Evolutionary conservation across 2,113 vertebrate genomes (phyloP).

Genomic region (Poeciliopsis occidentalis): DNA sequence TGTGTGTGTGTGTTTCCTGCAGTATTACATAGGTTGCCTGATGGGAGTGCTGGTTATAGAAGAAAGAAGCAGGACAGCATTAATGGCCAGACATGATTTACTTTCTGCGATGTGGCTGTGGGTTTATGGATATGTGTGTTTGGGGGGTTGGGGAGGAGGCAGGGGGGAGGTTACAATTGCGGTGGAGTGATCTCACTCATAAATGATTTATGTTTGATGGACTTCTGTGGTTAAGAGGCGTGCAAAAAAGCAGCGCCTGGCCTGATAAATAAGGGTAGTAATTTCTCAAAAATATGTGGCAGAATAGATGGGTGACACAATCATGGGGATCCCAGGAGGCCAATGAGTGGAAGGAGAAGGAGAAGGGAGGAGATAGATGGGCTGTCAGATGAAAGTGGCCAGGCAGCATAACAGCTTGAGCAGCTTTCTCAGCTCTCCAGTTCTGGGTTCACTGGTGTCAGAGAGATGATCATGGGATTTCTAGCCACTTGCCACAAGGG

Average conservation of each 20-base stretch:
- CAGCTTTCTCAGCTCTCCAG: constrained; percentile 19
- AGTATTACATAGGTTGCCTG: neutral
- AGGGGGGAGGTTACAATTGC: constrained; percentile 41
- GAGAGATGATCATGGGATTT: constrained; percentile 70
- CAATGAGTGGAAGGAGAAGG: constrained; percentile 5
- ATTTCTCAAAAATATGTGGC: constrained; percentile 36
- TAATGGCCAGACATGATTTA: constrained; percentile 30
- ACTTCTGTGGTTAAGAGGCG: constrained; percentile 42
- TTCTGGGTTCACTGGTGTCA: constrained; percentile 41
- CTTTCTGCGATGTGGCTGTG: constrained; percentile 27
- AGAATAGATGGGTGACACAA: constrained; percentile 36
- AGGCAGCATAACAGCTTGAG: constrained; percentile 33
- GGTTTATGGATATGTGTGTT: constrained; percentile 35
- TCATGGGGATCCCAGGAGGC: neutral
- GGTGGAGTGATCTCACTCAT: constrained; percentile 73
- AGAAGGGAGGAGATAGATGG: constrained; percentile 35
- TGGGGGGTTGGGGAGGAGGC: constrained; percentile 4
- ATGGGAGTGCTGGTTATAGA: constrained; percentile 1
- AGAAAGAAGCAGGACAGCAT: constrained; percentile 13
- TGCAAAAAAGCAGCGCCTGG: constrained; percentile 11
- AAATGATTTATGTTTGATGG: constrained; percentile 69
- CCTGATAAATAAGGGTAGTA: constrained; percentile 59
- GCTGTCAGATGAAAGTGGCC: constrained; percentile 52
- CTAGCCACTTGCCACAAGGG: constrained; percentile 51
- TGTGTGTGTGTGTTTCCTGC: too few species aligned